Evolutionary conservation across 2,888 invertebrate species (phyloP).

Genomic region (Anticlea derivata): DNA sequence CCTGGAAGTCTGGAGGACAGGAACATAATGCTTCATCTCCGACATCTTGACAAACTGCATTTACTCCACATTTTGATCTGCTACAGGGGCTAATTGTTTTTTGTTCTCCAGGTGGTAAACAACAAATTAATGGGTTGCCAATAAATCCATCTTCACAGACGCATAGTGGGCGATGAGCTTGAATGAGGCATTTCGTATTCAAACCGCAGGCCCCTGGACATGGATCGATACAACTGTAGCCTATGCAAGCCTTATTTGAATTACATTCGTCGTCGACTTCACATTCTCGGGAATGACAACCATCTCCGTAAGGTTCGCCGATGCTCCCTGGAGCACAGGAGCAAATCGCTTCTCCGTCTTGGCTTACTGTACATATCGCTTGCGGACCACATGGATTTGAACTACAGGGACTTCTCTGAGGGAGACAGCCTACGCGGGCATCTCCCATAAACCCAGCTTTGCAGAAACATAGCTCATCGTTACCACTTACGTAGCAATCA

Average conservation of each 20-base stretch:
- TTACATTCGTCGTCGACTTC: constrained; percentile 91
- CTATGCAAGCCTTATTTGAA: constrained; percentile 89
- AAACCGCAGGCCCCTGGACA: constrained; percentile 92
- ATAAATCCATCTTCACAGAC: constrained; percentile 88
- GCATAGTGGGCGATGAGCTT: constrained; percentile 92
- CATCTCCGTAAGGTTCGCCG: constrained; percentile 90
- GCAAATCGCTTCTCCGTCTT: constrained; percentile 88
- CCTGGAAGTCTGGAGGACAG: constrained; percentile 89
- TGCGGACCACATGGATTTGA: constrained; percentile 93
- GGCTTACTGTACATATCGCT: constrained; percentile 87
- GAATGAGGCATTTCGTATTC: constrained; percentile 88
- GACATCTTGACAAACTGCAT: constrained; percentile 90
- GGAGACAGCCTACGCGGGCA: constrained; percentile 90
- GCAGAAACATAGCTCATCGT: constrained; percentile 93
- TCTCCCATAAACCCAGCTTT: constrained; percentile 90
- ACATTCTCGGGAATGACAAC: constrained; percentile 92
- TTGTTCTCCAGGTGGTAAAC: constrained; percentile 84
- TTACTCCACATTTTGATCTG: constrained; percentile 90
- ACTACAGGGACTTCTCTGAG: constrained; percentile 88
- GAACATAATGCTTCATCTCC: constrained; percentile 89
- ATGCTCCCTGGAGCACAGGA: constrained; percentile 89
- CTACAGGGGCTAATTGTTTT: constrained; percentile 86
- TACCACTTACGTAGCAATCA: constrained; percentile 92
- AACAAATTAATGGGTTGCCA: constrained; percentile 91
- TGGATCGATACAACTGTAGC: constrained; percentile 91